A percentile compares a stretch with the other conserved stretches of the same genome.
These are phyloP conservation scores for Nomada goodeniana DNA, from an alignment of 2,888 invertebrate genomes.

Conservation along the genomic window DNA sequence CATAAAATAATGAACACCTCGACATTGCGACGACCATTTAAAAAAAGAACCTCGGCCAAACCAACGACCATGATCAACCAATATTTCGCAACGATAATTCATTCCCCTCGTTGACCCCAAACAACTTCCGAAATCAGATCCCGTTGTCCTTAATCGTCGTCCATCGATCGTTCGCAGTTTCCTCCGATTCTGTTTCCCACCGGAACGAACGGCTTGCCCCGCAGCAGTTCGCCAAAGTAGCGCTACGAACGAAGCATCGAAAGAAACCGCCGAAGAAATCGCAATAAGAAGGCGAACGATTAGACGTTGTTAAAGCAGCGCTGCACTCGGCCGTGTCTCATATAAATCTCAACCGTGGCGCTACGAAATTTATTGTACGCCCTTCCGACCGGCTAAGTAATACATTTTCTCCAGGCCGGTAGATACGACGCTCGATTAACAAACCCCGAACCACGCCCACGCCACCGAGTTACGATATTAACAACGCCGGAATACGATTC, in stretches of 20 bases:
- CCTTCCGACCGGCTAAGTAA: constrained; percentile 70
- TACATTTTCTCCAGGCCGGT: constrained; percentile 69
- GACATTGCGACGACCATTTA: too few relatives aligned
- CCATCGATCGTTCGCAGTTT: constrained; percentile 4
- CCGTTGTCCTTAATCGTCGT: constrained; percentile 12
- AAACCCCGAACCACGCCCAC: constrained; percentile 70
- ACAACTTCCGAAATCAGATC: background rate
- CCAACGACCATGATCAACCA: background rate
- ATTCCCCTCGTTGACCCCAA: background rate
- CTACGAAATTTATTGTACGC: constrained; percentile 66
- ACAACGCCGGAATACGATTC: constrained; percentile 75
- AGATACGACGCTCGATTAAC: constrained; percentile 73
- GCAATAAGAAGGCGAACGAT: constrained; percentile 62
- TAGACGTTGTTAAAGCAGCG: constrained; percentile 63
- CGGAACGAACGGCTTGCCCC: constrained; percentile 19
- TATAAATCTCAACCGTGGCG: constrained; percentile 65
- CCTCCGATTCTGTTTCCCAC: background rate
- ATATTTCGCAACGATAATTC: too few relatives aligned
- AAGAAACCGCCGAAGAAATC: constrained; percentile 15
- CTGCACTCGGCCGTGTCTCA: constrained; percentile 53
- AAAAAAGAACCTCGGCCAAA: too few relatives aligned
- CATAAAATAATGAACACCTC: too few relatives aligned
- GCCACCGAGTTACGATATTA: constrained; percentile 73
- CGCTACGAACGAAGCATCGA: constrained; percentile 12
- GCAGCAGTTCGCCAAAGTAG: background rate